A percentile compares a stretch with the other conserved stretches of the same genome.
These are phyloP conservation scores for Balaeniceps rex DNA, from an alignment of 2,113 vertebrate species.

Conservation along the genomic window DNA sequence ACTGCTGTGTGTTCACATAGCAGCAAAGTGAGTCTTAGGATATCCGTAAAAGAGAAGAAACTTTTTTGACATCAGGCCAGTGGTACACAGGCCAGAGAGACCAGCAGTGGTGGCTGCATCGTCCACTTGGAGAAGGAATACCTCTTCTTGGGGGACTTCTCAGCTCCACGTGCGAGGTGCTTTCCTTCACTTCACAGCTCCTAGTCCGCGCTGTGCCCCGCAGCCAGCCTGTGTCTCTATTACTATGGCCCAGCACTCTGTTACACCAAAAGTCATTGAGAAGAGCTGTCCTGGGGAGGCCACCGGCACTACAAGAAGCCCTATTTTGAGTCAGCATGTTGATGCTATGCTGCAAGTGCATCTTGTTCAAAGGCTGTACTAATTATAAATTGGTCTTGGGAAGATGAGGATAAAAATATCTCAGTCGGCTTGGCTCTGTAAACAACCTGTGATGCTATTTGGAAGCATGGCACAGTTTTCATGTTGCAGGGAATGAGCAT, in stretches of 20 bases:
- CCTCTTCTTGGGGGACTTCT: not conserved
- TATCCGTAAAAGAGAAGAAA: not conserved
- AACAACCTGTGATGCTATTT: conserved; percentile 45
- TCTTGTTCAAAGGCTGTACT: conserved; percentile 24
- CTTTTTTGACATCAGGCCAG: rapidly evolving
- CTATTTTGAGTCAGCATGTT: not conserved
- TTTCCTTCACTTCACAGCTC: not conserved
- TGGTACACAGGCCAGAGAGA: not conserved
- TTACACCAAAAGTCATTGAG: not conserved
- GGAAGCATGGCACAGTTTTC: not conserved
- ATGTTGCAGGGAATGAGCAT: not conserved
- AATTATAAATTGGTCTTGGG: conserved; percentile 51
- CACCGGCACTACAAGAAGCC: not conserved
- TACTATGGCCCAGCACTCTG: not conserved
- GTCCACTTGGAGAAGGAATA: not conserved
- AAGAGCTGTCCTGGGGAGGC: not conserved
- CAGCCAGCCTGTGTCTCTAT: rapidly evolving
- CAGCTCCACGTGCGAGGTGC: not conserved
- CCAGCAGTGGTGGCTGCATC: not conserved
- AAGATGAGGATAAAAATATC: conserved; percentile 47
- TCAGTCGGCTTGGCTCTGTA: conserved; percentile 3
- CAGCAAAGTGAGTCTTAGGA: rapidly evolving
- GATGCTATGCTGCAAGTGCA: not conserved
- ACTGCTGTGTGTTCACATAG: not conserved
- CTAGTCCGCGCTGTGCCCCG: rapidly evolving